Conservation (phyloP, 2,888 invertebrate genomes). For the Epiblema foenella region DNA sequence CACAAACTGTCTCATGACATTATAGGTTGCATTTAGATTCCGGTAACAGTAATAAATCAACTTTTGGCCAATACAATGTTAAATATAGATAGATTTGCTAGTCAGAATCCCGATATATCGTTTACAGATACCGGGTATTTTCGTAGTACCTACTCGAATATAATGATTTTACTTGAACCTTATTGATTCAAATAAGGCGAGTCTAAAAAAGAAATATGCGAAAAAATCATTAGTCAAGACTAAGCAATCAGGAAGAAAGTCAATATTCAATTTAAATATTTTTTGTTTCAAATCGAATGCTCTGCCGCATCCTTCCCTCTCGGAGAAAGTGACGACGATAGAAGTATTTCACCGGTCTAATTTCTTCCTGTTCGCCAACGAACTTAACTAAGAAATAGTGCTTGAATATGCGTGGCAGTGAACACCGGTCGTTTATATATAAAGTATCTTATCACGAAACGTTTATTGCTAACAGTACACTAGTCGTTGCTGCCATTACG, state of each 20-base stretch:
- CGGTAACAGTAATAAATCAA: neutral
- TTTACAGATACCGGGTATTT: neutral
- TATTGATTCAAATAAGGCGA: constrained; percentile 11
- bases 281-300: no score
- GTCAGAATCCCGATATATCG: constrained; percentile 18
- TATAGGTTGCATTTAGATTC: neutral
- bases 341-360: neutral
- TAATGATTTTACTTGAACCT: neutral
- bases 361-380: neutral
- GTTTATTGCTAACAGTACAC: constrained; percentile 77
- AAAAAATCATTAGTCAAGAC: neutral
- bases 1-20: neutral
- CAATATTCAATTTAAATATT: neutral
- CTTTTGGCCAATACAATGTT: neutral
- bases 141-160: neutral
- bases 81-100: no score
- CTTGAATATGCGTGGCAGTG: constrained; percentile 65
- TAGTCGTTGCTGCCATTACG: constrained; percentile 54
- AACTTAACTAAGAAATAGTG: constrained; percentile 7
- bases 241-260: neutral
- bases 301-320: neutral
- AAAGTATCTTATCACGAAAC: constrained; percentile 74
- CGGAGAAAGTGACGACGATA: neutral
- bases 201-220: neutral
- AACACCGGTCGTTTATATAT: constrained; percentile 58